Base-by-base conservation (phyloP, 2,797 vertebrate genomes). In the Anguilla anguilla region DNA sequence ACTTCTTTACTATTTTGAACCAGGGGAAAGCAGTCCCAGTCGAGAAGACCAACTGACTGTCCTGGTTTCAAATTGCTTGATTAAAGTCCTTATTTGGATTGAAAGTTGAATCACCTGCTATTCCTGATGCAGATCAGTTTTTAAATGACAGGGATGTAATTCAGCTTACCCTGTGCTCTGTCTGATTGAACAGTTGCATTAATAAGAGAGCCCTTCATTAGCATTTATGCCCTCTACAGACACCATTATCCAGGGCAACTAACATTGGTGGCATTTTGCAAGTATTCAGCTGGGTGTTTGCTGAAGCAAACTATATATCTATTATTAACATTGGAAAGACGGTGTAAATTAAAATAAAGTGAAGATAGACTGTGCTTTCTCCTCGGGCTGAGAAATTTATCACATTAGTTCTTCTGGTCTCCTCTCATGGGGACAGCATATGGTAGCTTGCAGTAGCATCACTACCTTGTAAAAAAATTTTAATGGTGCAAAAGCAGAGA, bases 261-360 rank as follows among this genome's bases (percentile, higher is more conserved):
- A 51, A 13, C 25, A 77, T 82, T 49, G 79, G 46, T 51, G 7
- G 46, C 79, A 82, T 49, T 49, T 82, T 49, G 51, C 74, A 46
- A 6, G 17, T 74, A 74, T 74, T 74, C 69, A 35, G 69, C 28
- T 28, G 10, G 67, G n/a, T 11, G 31, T 39, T 77, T 77, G 31
- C 72, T 77, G 72, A 79, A 79, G 74, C 69, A 69, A 28, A 69
- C 64, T 69, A 22, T 19, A 67, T 67, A 67, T n/a, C 61, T n/a
- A 67, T 22, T 28, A 31, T 28, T 28, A 69, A 31, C 25, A 31
- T 55, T 55, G 10, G 53, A 55, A 55, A 55, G 53, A 55, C 53
- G 55, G 53, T 55, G 53, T 55, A 10, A 55, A 19, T 61, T 61
- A 4, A 61, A 61, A 61, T 61, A 25, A 6, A 61, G 4, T 61